phyloP scores from a whole-genome alignment of 1,140 invertebrate genomes.

The Drosophila repleta region DNA sequence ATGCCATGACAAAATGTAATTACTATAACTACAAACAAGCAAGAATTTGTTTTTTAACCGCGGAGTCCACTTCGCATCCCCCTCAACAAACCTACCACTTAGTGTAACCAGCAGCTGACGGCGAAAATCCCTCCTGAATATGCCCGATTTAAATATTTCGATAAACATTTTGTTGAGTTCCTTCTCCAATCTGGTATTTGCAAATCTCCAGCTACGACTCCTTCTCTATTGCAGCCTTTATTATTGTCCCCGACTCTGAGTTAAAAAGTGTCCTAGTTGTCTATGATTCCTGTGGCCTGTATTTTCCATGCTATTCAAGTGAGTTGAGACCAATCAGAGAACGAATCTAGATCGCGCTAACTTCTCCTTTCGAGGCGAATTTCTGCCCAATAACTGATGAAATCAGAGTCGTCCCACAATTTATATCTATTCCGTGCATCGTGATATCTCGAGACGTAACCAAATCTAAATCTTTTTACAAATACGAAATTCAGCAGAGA shows the following conservation, averaged over 20 bases:
- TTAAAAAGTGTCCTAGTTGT: not conserved
- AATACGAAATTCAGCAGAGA: not conserved
- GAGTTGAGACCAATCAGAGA: too few species aligned
- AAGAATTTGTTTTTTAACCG: not conserved
- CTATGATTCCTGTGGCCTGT: not conserved
- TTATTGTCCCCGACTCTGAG: not conserved
- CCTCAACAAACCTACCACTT: not conserved
- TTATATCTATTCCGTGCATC: not conserved
- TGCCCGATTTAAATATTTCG: not conserved
- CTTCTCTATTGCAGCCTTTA: not conserved
- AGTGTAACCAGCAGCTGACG: not conserved
- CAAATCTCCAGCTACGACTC: not conserved
- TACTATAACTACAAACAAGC: not conserved
- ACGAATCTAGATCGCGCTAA: not conserved
- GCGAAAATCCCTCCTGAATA: not conserved
- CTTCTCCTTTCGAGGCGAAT: not conserved
- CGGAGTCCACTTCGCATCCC: too few species aligned
- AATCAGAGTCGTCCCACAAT: not conserved
- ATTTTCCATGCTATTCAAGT: not conserved
- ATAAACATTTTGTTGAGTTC: not conserved
- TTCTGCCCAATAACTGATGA: not conserved
- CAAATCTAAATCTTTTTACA: not conserved
- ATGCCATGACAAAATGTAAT: not conserved
- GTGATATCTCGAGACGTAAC: not conserved
- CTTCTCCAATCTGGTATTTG: not conserved